These are phyloP conservation scores for Pungitius pungitius DNA, from an alignment of 2,113 vertebrate species.

Conservation along the genomic window DNA sequence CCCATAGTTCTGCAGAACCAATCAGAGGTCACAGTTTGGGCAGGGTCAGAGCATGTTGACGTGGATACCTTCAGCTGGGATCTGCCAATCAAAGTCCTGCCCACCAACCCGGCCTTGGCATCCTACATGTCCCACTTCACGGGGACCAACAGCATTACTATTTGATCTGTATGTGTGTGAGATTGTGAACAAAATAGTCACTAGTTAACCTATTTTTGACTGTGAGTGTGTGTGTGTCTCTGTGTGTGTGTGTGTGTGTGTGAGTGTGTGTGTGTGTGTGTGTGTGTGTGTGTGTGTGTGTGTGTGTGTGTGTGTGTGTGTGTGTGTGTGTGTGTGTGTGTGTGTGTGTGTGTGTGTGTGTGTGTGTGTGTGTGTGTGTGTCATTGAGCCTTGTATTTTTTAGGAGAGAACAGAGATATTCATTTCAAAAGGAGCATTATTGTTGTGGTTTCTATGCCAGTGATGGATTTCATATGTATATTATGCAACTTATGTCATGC, in stretches of 20 bases:
- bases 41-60: conserved; percentile 89
- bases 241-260: background rate
- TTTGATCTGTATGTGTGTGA: conserved; percentile 76
- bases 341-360: conserved; percentile 23
- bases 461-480: conserved; percentile 20
- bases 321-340: conserved; percentile 5
- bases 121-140: conserved; percentile 92
- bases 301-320: background rate
- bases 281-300: conserved; percentile 5
- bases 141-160: conserved; percentile 90
- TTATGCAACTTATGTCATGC: conserved; percentile 14
- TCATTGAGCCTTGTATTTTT: background rate
- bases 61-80: conserved; percentile 99
- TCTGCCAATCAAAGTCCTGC: conserved; percentile 94
- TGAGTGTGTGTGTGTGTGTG: background rate
- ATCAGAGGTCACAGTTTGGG: conserved; percentile 88
- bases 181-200: background rate
- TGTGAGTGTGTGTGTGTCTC: no score
- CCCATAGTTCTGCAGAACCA: conserved; percentile 87
- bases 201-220: conserved; percentile 85
- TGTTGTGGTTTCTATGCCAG: conserved; percentile 11
- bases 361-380: conserved; percentile 7
- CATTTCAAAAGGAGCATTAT: conserved; percentile 30
- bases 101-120: conserved; percentile 92
- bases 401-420: background rate